Percentiles rank a stretch among this genome's conserved stretches.
Evolutionary conservation across 2,797 vertebrate species (phyloP).

Genomic region (Gallinago nigripennis): DNA sequence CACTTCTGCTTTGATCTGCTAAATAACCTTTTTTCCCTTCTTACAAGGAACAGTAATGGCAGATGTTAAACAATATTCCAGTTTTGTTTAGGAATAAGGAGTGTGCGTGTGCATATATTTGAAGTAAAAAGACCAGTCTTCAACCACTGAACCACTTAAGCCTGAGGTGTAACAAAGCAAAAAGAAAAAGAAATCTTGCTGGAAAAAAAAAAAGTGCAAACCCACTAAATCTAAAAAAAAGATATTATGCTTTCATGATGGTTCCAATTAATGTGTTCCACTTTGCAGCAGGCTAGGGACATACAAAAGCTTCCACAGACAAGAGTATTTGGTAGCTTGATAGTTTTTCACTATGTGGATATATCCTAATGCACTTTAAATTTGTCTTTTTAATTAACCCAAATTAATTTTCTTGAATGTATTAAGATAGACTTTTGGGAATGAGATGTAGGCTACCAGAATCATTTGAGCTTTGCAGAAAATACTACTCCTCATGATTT

Average conservation of each 20-base stretch:
- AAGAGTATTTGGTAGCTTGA: conserved; percentile 19
- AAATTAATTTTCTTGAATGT: conserved; percentile 61
- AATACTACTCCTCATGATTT: not conserved
- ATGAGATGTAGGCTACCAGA: conserved; percentile 50
- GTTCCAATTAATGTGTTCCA: conserved; percentile 15
- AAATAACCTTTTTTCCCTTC: not conserved
- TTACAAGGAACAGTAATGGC: not conserved
- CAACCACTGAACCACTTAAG: not conserved
- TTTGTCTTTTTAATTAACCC: conserved; percentile 58
- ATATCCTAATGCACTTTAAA: conserved; percentile 40
- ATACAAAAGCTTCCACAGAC: not conserved
- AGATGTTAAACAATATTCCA: not conserved
- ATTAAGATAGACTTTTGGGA: conserved; percentile 45
- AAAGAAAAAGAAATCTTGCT: not conserved
- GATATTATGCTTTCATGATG: not conserved
- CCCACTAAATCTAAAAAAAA: not conserved
- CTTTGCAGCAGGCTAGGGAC: conserved; percentile 40
- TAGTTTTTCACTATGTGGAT: conserved; percentile 13
- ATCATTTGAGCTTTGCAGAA: conserved; percentile 41
- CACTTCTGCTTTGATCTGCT: not conserved
- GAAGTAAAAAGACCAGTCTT: not conserved
- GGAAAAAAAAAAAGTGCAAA: not conserved
- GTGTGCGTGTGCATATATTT: rapidly evolving
- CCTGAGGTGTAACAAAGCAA: not conserved
- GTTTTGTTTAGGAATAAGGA: not conserved